phyloP scores from a whole-genome alignment of 2,888 invertebrate genomes.

The Teleogryllus oceanicus region DNA sequence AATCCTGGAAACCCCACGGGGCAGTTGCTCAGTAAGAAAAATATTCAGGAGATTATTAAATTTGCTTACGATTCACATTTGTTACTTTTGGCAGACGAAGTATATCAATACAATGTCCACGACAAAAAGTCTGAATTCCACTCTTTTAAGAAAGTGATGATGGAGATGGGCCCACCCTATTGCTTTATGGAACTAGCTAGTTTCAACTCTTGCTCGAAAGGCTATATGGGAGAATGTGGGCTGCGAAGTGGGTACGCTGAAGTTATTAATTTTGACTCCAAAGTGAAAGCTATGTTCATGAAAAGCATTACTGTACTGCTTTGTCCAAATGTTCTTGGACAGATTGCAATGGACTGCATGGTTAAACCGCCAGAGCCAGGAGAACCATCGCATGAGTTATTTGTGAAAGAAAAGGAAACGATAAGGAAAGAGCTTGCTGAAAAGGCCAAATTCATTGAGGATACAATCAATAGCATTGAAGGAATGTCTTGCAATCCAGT shows the following conservation, averaged over 20 bases:
- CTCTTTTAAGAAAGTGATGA: slow-evolving; percentile 92
- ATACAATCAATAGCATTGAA: slow-evolving; percentile 85
- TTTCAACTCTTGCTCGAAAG: slow-evolving; percentile 96
- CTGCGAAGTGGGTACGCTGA: slow-evolving; percentile 94
- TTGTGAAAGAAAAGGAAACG: slow-evolving; percentile 65
- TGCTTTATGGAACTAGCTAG: slow-evolving; percentile 81
- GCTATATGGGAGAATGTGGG: slow-evolving; percentile 94
- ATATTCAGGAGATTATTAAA: slow-evolving; percentile 86
- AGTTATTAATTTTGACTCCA: slow-evolving; percentile 79
- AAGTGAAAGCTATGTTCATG: slow-evolving; percentile 74
- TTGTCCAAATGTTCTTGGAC: slow-evolving; percentile 21
- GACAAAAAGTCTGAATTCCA: slow-evolving; percentile 80
- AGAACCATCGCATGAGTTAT: slow-evolving; percentile 83
- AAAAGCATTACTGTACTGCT: slow-evolving; percentile 71
- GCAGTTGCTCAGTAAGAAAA: slow-evolving; percentile 76
- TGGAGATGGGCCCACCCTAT: slow-evolving; percentile 89
- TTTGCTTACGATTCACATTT: slow-evolving; percentile 85
- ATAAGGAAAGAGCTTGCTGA: slow-evolving; percentile 72
- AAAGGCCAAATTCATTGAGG: slow-evolving; percentile 78
- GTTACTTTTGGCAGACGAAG: slow-evolving; percentile 89
- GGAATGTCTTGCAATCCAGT: slow-evolving; percentile 81
- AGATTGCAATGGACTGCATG: slow-evolving; percentile 84
- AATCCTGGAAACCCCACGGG: slow-evolving; percentile 99
- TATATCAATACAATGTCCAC: slow-evolving; percentile 96
- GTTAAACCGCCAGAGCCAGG: slow-evolving; percentile 82